Evolutionary conservation across 2,797 vertebrate genomes (phyloP), one percentile per base, ranked within the genome.

Genomic region (Falco rusticolus): DNA sequence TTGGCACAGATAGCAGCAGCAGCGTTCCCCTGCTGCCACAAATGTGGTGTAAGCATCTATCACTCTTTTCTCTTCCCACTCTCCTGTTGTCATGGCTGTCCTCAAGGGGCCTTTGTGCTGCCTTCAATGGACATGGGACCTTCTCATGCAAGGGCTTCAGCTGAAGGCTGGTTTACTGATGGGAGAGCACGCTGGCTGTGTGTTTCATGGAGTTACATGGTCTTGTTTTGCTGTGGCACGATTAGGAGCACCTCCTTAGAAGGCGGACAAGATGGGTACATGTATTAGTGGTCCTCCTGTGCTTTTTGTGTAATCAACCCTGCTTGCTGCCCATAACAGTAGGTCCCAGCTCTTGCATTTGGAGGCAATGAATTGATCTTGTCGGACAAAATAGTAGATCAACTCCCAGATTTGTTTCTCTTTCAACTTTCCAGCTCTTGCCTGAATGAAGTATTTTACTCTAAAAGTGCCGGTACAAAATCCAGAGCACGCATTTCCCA

Each of bases 31-130:
- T 3, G 3, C 33, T 83, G 56, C 7, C 56, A 39, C 48, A 56
- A 16, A 16, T 3, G 2, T 0, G 1, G 16, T 0, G 2, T 25
- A 39, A 34, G 9, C 10, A 13, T 2, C 57, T 5, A 5, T 45
- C 28, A 1, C 3, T 14, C 17, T 10, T 26, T 29, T 60, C 22
- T 53, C 33, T 80, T 51, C 41, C 51, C 21, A 0, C 16, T 20
- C 11, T 54, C 7, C 65, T 61, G 28, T 6, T 26, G 24, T 16
- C 16, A 2, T 19, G 28, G 21, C 6, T 20, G 17, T 28, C 43
- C 26, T 54, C 1, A 4, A 7, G 60, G 31, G 53, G 11, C 25
- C 50, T 53, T 51, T 45, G 28, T 39, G 43, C 18, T n/a, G 41
- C 45, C 47, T 41, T 28, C 66, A 10, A 6, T 3, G 70, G 33